Evolutionary conservation across 2,888 invertebrate genomes (phyloP).

Genomic region (Lamellibrachia satsuma): DNA sequence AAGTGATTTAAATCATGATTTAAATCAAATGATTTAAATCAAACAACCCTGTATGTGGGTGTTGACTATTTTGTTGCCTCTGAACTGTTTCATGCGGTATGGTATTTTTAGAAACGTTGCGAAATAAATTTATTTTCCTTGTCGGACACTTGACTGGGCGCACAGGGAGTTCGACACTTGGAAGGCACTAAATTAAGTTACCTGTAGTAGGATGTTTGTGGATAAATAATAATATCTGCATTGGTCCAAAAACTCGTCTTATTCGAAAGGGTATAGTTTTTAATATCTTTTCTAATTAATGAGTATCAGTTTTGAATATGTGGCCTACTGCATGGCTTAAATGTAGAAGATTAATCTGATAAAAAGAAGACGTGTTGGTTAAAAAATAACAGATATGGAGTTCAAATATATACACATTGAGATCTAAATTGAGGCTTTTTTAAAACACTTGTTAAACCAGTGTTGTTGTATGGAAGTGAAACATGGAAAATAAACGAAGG

Average conservation of each 20-base stretch:
- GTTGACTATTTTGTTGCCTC: background rate
- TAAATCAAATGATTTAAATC: too few relatives aligned
- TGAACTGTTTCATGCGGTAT: background rate
- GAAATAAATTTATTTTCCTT: background rate
- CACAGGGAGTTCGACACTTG: background rate
- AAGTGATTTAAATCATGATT: too few relatives aligned
- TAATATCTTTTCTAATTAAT: background rate
- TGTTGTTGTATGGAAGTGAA: too few relatives aligned
- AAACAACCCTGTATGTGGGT: background rate
- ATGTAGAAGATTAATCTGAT: background rate
- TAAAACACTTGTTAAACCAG: too few relatives aligned
- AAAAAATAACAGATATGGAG: background rate
- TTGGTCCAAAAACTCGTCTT: too few relatives aligned
- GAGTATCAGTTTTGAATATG: background rate
- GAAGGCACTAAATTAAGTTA: background rate
- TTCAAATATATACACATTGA: too few relatives aligned
- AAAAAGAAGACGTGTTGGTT: background rate
- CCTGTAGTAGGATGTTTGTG: background rate
- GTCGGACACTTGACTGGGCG: background rate
- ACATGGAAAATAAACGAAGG: too few relatives aligned
- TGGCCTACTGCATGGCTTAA: background rate
- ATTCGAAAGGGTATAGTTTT: background rate
- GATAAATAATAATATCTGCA: too few relatives aligned
- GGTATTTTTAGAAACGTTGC: background rate
- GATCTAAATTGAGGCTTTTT: too few relatives aligned